Base-by-base conservation (phyloP, 2,888 invertebrate species). In the Pocota personata region DNA sequence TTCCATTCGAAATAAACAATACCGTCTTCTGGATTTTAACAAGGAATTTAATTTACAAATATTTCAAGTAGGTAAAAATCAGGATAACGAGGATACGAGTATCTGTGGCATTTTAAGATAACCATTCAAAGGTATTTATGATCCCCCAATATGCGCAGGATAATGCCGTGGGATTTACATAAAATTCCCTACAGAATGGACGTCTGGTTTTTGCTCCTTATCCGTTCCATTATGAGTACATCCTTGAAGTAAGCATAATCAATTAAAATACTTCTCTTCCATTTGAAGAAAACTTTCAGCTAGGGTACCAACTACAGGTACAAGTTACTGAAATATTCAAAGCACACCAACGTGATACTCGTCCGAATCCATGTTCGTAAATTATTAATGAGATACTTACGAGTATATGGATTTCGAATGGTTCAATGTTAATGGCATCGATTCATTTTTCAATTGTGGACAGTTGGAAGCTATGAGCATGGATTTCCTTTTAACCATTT, bases 261-360 rank as follows among this genome's bases (percentile, higher is more conserved):
- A 40, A 40, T 40, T 40, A 40, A 37, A 37, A 37, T 37, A 10
- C 10, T 32, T 10, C 8, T 8, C 32, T 37, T 12, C 12, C 10
- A 3, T 12, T 0, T n/a, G 37, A 0, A 37, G 12, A 37, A n/a
- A 37, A 14, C 12, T 4, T 14, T 40, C 14, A 40, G n/a, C n/a
- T 40, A n/a, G 5, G 1, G 3, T 40, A 14, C 14, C 40, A 14
- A 40, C 40, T 40, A 6, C 40, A 58, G 58, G 58, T 16, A 66
- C 30, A 50, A 40, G 3, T 55, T 24, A 62, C 24, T 75, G 19
- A 80, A 80, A 80, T 73, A 80, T 80, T 80, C 75, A 80, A 75
- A 58, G 32, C 67, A 60, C 67, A 40, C 37, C 35, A 14, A 30
- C 32, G 21, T 14, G 3, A 40, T 40, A 1, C 35, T 8, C n/a